These are phyloP conservation scores for Lepidocyrtoides sp. DNA, from an alignment of 2,888 invertebrate genomes.

Conservation along the genomic window DNA sequence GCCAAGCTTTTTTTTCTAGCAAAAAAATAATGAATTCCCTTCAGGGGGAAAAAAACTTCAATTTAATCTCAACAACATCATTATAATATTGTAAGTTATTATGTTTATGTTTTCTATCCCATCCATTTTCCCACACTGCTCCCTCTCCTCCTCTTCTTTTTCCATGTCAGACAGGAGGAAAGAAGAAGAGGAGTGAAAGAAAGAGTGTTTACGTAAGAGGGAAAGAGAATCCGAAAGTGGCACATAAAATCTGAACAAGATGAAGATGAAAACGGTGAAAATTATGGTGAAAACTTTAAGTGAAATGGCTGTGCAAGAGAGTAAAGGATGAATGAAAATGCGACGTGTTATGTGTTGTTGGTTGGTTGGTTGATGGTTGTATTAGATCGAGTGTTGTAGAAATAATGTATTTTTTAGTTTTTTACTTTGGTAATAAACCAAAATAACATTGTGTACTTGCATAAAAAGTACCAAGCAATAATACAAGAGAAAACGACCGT, in stretches of 20 bases:
- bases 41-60: conserved; percentile 66
- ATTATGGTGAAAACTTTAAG: conserved; percentile 62
- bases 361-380: not conserved
- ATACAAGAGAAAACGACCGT: conserved; percentile 48
- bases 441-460: conserved; percentile 57
- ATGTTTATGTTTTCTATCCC: conserved; percentile 64
- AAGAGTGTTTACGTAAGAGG: conserved; percentile 25
- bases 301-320: conserved; percentile 42
- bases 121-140: conserved; percentile 14
- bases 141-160: conserved; percentile 52
- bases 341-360: not conserved
- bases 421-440: conserved; percentile 50
- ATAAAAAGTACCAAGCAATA: conserved; percentile 31
- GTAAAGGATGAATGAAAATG: conserved; percentile 13
- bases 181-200: conserved; percentile 20
- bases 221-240: conserved; percentile 42
- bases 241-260: conserved; percentile 62
- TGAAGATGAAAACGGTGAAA: conserved; percentile 65
- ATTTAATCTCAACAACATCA: conserved; percentile 73
- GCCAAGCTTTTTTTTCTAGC: not conserved
- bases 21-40: conserved; percentile 68
- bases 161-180: conserved; percentile 34
- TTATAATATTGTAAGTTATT: conserved; percentile 69
- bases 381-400: conserved; percentile 28
- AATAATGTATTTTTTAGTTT: conserved; percentile 55